phyloP scores from a whole-genome alignment of 2,888 invertebrate species.

The Apotomis betuletana region DNA sequence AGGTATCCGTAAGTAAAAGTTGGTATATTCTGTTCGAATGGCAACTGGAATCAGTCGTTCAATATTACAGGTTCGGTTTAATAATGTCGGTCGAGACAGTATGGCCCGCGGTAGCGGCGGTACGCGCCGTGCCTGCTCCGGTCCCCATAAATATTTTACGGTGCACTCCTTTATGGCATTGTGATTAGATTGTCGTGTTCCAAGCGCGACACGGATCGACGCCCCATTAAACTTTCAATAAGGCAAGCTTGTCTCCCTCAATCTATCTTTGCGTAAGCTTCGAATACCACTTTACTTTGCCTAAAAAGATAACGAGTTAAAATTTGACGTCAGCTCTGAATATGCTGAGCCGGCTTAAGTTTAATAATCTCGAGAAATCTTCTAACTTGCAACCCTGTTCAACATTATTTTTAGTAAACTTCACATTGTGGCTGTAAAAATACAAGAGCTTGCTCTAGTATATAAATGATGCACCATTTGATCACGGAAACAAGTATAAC shows the following conservation, averaged over 20 bases:
- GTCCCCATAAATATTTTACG: conserved; percentile 75
- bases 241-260: conserved; percentile 55
- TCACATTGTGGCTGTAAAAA: no score
- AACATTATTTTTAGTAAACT: no score
- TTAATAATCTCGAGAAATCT: neutral
- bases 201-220: conserved; percentile 64
- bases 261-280: conserved; percentile 52
- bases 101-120: conserved; percentile 50
- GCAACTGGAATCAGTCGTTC: conserved; percentile 10
- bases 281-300: conserved; percentile 47
- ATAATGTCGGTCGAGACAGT: conserved; percentile 38
- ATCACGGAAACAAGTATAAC: neutral
- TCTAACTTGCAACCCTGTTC: no score
- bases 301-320: conserved; percentile 10
- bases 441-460: neutral
- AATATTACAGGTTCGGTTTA: conserved; percentile 36
- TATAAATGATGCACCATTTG: neutral
- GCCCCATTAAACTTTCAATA: conserved; percentile 70
- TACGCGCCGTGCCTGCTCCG: conserved; percentile 70
- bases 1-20: conserved; percentile 1
- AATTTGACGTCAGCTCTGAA: conserved; percentile 5
- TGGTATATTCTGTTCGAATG: neutral
- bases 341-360: neutral
- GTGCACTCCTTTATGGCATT: conserved; percentile 73
- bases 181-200: conserved; percentile 73